phyloP scores from a whole-genome alignment of 2,797 vertebrate species.

The Gallirallus australis region DNA sequence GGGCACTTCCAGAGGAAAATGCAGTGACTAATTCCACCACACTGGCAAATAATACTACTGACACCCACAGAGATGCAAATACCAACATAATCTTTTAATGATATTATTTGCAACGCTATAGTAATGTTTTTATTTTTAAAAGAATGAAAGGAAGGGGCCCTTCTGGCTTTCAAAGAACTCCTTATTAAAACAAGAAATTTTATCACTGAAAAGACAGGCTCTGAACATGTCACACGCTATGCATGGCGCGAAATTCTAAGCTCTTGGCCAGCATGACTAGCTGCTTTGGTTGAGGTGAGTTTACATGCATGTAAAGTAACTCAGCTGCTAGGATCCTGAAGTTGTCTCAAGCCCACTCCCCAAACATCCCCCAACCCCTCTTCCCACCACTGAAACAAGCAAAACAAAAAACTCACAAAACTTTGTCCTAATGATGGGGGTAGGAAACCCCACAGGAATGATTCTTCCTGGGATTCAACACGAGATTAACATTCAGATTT shows the following conservation, averaged over 20 bases:
- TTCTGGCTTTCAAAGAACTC: not conserved
- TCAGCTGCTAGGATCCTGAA: not conserved
- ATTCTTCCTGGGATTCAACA: not conserved
- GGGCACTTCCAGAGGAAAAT: not conserved
- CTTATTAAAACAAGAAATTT: not conserved
- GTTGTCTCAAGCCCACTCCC: not conserved
- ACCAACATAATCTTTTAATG: not conserved
- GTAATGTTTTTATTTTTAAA: not conserved
- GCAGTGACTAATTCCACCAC: not conserved
- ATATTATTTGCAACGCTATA: not conserved
- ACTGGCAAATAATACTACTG: not conserved
- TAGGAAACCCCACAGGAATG: not conserved
- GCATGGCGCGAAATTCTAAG: not conserved
- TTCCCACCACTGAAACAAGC: not conserved
- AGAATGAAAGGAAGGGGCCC: accelerated
- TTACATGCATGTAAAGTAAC: not conserved
- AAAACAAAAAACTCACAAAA: not conserved
- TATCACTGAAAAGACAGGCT: not conserved
- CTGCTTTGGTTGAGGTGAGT: not conserved
- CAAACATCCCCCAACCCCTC: too few species aligned
- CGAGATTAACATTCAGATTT: not conserved
- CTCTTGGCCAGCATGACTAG: not conserved
- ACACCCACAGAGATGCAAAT: not conserved
- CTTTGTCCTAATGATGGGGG: not conserved
- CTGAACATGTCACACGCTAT: not conserved